Base-by-base conservation (phyloP, 2,113 vertebrate species). In the Pseudorasbora parva region DNA sequence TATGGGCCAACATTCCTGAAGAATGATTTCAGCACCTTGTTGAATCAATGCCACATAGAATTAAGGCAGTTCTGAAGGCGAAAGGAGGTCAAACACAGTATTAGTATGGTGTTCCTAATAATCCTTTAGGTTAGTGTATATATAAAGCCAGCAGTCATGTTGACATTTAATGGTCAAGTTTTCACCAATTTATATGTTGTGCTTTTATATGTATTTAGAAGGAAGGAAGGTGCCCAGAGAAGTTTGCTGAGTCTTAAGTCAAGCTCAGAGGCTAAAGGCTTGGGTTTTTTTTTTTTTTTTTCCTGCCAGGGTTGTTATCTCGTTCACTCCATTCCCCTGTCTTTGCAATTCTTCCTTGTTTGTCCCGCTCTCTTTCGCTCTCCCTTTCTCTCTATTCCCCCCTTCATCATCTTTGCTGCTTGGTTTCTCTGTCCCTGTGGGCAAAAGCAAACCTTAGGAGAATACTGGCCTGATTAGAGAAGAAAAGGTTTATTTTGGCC, bases 401-500 rank as follows among this genome's bases (percentile, higher is more conserved):
- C 30, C 8, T 59, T 66, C 51, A n/a, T 84, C 17, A 14, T 21
- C 33, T 12, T 45, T 78, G 37, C 21, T n/a, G 54, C 27, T 69
- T 17, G 30, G 15, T 73, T 78, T 59, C 68, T 72, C 51, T 12
- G 33, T 79, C 54, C 33, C 76, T 68, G 37, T 66, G 43, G 57
- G 76, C 49, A 59, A 12, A 68, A 69, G 73, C 74, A 64, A 79
- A 79, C 77, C 43, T 59, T 68, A 30, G 62, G 72, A 45, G 33
- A 64, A 21, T 68, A 56, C 64, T 71, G 69, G 3, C 30, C 79
- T 37, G 56, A 74, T 37, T 17, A 77, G 30, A 54, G 75, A 54
- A 45, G 47, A 74, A 74, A 45, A 15, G 49, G 41, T 84, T 78
- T 82, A 45, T 73, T 82, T 85, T 87, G 83, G 45, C 33, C 33